A percentile compares a stretch with the other conserved stretches of the same genome.
phyloP scores from a whole-genome alignment of 2,888 invertebrate species.

The Scaptomyza reducta region DNA sequence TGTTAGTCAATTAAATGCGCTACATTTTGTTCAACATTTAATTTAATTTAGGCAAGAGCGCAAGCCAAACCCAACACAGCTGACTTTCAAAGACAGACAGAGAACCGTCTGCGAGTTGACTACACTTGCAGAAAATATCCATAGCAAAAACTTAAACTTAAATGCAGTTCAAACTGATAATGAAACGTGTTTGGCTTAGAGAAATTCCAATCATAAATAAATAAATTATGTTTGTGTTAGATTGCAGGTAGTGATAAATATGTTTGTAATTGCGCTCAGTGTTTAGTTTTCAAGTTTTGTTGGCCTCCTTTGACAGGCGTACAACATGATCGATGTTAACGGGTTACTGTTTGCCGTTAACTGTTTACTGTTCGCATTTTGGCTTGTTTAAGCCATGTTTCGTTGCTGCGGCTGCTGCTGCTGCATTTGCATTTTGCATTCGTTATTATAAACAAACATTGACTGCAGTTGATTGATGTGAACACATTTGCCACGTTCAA shows the following conservation, averaged over 20 bases:
- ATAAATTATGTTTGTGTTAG: not conserved
- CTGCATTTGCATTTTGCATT: constrained; percentile 76
- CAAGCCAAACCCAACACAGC: constrained; percentile 9
- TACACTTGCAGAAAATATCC: not conserved
- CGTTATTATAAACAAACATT: constrained; percentile 64
- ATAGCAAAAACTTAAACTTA: not conserved
- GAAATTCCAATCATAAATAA: too few relatives aligned
- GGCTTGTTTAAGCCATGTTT: constrained; percentile 5
- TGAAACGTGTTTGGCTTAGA: too few relatives aligned
- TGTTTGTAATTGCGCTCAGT: not conserved
- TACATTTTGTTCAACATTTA: constrained; percentile 70
- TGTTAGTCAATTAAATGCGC: constrained; percentile 74
- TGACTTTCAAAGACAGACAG: not conserved
- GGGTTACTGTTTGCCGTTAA: constrained; percentile 41
- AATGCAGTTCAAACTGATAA: too few relatives aligned
- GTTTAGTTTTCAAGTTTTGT: constrained; percentile 11
- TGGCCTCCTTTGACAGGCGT: constrained; percentile 69
- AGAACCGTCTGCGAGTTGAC: too few relatives aligned
- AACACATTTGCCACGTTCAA: not conserved
- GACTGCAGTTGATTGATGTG: constrained; percentile 55
- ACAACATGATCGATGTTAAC: constrained; percentile 71
- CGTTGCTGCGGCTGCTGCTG: constrained; percentile 17
- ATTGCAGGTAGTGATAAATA: constrained; percentile 17
- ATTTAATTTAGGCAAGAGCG: constrained; percentile 61
- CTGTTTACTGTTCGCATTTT: constrained; percentile 25